Evolutionary conservation across 2,888 invertebrate species (phyloP).

Genomic region (Trachelus tabidus): DNA sequence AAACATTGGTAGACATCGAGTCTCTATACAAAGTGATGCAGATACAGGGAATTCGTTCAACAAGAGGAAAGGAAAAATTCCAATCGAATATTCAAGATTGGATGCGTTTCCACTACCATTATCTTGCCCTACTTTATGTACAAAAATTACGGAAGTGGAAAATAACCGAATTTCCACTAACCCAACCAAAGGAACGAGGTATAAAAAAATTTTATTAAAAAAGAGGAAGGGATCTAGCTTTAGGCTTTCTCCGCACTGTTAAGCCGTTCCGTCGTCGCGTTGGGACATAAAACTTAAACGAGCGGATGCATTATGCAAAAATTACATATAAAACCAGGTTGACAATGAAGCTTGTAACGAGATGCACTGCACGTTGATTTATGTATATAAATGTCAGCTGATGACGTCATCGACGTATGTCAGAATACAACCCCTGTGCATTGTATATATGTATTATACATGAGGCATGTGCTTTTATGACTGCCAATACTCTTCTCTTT

Average conservation of each 20-base stretch:
- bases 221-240: not conserved
- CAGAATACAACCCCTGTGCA: not conserved
- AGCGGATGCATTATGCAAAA: conserved; percentile 27
- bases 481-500: not conserved
- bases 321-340: not conserved
- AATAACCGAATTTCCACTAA: not conserved
- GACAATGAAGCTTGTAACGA: not conserved
- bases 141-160: not conserved
- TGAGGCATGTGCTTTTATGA: not conserved
- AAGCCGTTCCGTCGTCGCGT: conserved; percentile 1
- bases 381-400: not conserved
- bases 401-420: not conserved
- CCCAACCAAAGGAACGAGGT: not conserved
- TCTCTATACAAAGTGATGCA: not conserved
- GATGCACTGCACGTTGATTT: not conserved
- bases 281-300: conserved; percentile 26
- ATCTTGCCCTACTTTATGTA: not conserved
- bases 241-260: not conserved
- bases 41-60: not conserved
- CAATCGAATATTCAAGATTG: not conserved
- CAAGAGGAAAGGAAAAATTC: not conserved
- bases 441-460: too few relatives aligned
- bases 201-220: not conserved
- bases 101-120: not conserved
- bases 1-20: not conserved